Conservation (phyloP, 2,113 vertebrate species). For the Siniperca knerii region DNA sequence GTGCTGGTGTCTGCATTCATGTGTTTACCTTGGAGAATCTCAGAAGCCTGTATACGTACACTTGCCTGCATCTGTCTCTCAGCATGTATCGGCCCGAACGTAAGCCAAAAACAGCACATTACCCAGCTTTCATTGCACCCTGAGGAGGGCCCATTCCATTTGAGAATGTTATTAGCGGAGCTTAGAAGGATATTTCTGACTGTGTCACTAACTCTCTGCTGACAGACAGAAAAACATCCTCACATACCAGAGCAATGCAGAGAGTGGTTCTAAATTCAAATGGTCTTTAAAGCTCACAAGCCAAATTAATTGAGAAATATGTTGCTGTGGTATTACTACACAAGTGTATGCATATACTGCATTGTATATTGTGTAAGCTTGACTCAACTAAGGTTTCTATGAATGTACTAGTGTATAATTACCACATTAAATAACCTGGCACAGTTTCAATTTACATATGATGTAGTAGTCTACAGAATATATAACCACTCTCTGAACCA, state of each 20-base stretch:
- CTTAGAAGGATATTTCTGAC: constrained; percentile 68
- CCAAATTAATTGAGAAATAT: constrained; percentile 4
- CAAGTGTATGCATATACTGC: not conserved
- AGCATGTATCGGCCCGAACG: constrained; percentile 38
- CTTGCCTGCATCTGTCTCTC: constrained; percentile 57
- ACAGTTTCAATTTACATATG: not conserved
- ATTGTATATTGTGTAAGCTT: not conserved
- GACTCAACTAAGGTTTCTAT: not conserved
- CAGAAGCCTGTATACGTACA: constrained; percentile 27
- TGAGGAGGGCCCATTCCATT: constrained; percentile 57
- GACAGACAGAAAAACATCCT: constrained; percentile 63
- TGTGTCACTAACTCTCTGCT: constrained; percentile 59
- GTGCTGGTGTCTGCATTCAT: constrained; percentile 1
- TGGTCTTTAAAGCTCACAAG: constrained; percentile 1
- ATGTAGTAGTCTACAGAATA: not conserved
- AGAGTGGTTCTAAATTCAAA: constrained; percentile 28
- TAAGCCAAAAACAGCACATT: constrained; percentile 75
- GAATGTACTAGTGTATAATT: not conserved
- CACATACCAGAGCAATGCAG: constrained; percentile 28
- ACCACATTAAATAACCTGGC: not conserved
- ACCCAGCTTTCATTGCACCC: constrained; percentile 68
- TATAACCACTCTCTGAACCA: not conserved
- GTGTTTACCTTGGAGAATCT: constrained; percentile 30
- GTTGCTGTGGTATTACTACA: not conserved
- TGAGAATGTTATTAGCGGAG: constrained; percentile 65